Evolutionary conservation across 2,113 vertebrate genomes (phyloP).

Genomic region (Chionomys nivalis): DNA sequence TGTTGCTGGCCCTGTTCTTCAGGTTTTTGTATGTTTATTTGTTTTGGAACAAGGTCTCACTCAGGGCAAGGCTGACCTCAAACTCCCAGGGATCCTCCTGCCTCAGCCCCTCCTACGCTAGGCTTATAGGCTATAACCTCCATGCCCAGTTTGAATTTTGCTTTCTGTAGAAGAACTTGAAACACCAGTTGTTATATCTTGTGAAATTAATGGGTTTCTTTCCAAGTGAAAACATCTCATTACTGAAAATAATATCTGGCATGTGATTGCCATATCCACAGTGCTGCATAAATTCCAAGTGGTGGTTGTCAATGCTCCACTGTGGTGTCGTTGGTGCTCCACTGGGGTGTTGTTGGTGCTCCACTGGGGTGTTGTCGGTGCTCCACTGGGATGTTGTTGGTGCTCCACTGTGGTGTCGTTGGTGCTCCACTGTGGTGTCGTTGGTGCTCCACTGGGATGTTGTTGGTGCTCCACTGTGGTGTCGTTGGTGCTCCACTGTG

Average conservation of each 20-base stretch:
- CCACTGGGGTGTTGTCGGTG: background rate
- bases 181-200: background rate
- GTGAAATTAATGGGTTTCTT: background rate
- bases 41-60: background rate
- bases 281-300: background rate
- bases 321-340: no score
- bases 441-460: no score
- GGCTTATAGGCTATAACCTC: background rate
- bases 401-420: no score
- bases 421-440: no score
- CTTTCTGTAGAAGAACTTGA: background rate
- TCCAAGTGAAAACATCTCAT: background rate
- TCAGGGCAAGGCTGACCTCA: background rate
- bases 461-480: no score
- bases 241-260: conserved; percentile 11
- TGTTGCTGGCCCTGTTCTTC: background rate
- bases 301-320: background rate
- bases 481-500: background rate
- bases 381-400: no score
- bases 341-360: no score
- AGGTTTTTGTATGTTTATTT: background rate
- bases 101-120: background rate
- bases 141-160: background rate
- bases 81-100: background rate
- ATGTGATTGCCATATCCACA: background rate